Conservation (phyloP, 1,140 invertebrate genomes). For the Adelges cooleyi region DNA sequence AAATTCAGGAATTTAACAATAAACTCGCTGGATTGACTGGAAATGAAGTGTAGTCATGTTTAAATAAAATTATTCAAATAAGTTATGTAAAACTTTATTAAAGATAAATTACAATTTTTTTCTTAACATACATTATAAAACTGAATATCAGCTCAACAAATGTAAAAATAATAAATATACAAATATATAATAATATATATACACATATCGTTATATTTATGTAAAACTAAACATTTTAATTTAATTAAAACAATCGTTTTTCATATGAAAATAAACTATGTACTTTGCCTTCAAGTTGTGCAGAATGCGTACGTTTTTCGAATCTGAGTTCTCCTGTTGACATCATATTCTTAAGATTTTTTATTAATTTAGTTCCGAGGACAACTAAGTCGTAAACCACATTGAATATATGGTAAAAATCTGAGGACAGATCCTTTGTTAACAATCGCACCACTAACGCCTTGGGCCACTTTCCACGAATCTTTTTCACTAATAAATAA, state of each 20-base stretch:
- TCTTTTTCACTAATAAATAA: slow-evolving; percentile 64
- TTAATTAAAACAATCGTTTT: slow-evolving; percentile 33
- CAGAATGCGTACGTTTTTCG: slow-evolving; percentile 86
- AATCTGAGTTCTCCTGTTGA: slow-evolving; percentile 82
- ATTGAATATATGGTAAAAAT: slow-evolving; percentile 90
- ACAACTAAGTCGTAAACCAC: slow-evolving; percentile 90
- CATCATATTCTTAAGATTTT: slow-evolving; percentile 60
- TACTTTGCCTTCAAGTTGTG: slow-evolving; percentile 93
- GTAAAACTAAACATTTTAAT: neutral
- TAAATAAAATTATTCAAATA: too few species aligned
- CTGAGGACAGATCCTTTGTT: slow-evolving; percentile 94
- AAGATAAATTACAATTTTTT: too few species aligned
- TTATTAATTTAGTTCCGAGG: slow-evolving; percentile 61
- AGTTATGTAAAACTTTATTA: too few species aligned
- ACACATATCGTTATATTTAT: neutral
- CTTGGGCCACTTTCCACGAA: slow-evolving; percentile 94
- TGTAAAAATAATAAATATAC: neutral
- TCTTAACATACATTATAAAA: too few species aligned
- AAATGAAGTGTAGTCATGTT: too few species aligned
- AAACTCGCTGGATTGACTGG: neutral
- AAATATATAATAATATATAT: neutral
- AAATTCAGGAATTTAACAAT: neutral
- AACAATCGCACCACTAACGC: slow-evolving; percentile 93
- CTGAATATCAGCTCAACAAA: too few species aligned
- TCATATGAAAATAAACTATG: slow-evolving; percentile 58